Percentiles rank a stretch among this genome's conserved stretches.
These are phyloP conservation scores for Speoplatyrhinus poulsoni DNA, from an alignment of 2,113 vertebrate species.

Conservation along the genomic window DNA sequence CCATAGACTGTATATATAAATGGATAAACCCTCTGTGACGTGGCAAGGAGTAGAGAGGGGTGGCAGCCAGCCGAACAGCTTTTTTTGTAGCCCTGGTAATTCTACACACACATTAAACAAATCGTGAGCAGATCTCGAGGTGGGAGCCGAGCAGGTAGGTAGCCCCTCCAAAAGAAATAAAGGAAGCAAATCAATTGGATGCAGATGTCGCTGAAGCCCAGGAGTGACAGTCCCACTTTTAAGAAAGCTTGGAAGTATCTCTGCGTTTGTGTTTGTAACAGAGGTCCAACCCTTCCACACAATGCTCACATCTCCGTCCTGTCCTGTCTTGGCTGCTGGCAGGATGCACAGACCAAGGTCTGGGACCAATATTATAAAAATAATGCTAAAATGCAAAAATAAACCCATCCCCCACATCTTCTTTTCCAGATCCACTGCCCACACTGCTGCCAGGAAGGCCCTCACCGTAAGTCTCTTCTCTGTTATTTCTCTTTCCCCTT, in stretches of 20 bases:
- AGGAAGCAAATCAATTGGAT: slow-evolving; percentile 4
- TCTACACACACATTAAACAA: too few relatives aligned
- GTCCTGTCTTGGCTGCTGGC: slow-evolving; percentile 45
- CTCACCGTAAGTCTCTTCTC: slow-evolving; percentile 86
- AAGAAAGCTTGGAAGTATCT: too few relatives aligned
- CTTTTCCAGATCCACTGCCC: slow-evolving; percentile 89
- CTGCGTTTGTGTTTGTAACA: slow-evolving; percentile 7
- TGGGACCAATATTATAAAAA: slow-evolving; percentile 63
- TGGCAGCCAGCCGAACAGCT: too few relatives aligned
- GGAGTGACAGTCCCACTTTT: background rate
- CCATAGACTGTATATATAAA: too few relatives aligned
- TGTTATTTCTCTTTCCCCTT: slow-evolving; percentile 24
- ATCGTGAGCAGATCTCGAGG: background rate
- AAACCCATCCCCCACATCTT: slow-evolving; percentile 47
- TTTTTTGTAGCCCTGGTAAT: too few relatives aligned
- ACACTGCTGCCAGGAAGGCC: slow-evolving; percentile 86
- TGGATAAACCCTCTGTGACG: background rate
- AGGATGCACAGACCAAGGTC: slow-evolving; percentile 42
- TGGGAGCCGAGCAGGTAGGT: background rate
- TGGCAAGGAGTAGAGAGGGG: too few relatives aligned
- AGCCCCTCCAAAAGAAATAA: background rate
- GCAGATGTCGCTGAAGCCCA: slow-evolving; percentile 5
- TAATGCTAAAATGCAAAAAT: background rate
- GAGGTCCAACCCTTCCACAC: slow-evolving; percentile 26
- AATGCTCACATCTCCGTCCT: slow-evolving; percentile 11